Evolutionary conservation across 2,113 vertebrate genomes (phyloP).

Genomic region (Xiphophorus couchianus): DNA sequence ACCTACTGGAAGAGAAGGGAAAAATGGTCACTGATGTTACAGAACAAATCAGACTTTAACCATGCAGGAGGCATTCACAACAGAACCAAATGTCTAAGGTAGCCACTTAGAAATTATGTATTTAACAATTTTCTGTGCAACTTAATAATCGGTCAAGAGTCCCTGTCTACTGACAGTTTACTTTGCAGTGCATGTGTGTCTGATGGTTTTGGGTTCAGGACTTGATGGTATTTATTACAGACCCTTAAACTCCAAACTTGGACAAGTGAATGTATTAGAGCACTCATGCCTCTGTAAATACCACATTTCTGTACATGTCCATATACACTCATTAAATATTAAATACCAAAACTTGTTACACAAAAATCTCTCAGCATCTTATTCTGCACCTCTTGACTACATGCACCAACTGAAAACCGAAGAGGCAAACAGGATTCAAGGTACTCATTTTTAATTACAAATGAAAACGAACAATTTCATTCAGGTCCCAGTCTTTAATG

Average conservation of each 20-base stretch:
- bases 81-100: not conserved
- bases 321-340: constrained; percentile 33
- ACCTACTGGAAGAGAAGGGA: not conserved
- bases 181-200: constrained; percentile 54
- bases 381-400: not conserved
- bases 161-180: not conserved
- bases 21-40: not conserved
- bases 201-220: constrained; percentile 7
- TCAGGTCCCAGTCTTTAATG: constrained; percentile 25
- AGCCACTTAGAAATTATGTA: not conserved
- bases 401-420: not conserved
- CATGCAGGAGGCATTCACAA: not conserved
- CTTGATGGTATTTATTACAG: not conserved
- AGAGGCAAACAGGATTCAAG: not conserved
- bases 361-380: constrained; percentile 13
- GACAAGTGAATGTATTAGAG: constrained; percentile 13
- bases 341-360: constrained; percentile 47
- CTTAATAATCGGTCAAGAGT: not conserved
- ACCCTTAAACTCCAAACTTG: not conserved
- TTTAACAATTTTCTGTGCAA: not conserved
- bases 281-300: constrained; percentile 59
- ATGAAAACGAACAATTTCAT: constrained; percentile 47
- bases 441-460: constrained; percentile 64
- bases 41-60: not conserved
- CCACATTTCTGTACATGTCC: constrained; percentile 41